Conservation (phyloP, 2,888 invertebrate genomes). For the Aromia moschata region DNA sequence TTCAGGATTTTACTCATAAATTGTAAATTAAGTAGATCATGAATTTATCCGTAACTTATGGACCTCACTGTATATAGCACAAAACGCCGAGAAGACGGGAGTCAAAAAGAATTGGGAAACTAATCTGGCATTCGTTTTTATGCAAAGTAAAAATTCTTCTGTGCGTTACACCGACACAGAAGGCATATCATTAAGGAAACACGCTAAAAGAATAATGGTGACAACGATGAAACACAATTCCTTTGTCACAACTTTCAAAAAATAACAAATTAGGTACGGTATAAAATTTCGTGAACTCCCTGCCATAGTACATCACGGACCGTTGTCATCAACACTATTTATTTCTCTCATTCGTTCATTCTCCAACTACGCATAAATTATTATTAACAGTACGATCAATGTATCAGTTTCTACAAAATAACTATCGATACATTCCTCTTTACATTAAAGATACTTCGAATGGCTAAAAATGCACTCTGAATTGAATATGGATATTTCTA, state of each 20-base stretch:
- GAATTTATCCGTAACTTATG: no score
- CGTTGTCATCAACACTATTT: slow-evolving; percentile 3
- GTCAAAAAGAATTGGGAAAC: slow-evolving; percentile 1
- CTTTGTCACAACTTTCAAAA: slow-evolving; percentile 25
- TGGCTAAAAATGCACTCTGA: no score
- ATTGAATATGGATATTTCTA: slow-evolving; percentile 31
- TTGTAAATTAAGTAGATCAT: no score
- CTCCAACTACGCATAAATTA: background rate
- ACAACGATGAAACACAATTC: slow-evolving; percentile 29
- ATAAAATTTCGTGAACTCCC: slow-evolving; percentile 16
- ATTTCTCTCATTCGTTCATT: no score
- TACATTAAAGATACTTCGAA: no score
- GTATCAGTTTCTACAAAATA: no score
- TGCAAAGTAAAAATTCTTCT: slow-evolving; percentile 12
- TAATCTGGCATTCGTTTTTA: slow-evolving; percentile 11
- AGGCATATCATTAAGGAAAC: slow-evolving; percentile 18
- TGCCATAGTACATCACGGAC: background rate
- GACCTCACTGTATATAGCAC: no score
- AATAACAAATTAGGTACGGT: slow-evolving; percentile 22
- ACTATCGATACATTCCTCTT: no score
- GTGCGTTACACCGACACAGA: slow-evolving; percentile 6
- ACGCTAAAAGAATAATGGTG: slow-evolving; percentile 16
- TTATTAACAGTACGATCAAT: no score
- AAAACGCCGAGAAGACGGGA: background rate
- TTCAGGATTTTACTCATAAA: no score